Evolutionary conservation across 92 coral and sea anemone genomes (phyloP).

Genomic region (Pocillopora meandrina): DNA sequence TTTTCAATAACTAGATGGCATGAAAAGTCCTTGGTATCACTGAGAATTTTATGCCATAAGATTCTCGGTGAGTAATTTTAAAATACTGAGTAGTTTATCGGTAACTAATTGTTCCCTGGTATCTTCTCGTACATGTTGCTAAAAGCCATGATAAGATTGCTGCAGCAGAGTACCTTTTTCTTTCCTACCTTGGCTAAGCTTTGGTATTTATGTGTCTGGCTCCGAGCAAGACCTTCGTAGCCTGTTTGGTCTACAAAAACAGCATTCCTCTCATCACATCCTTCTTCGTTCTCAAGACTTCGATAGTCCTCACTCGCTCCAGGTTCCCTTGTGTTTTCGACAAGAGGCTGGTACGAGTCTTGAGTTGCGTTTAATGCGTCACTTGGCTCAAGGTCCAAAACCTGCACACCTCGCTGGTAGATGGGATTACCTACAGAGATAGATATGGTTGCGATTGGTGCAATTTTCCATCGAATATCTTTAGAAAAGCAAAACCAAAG

Average conservation of each 20-base stretch:
- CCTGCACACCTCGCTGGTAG: not conserved
- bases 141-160: too few species aligned
- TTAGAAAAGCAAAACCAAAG: too few species aligned
- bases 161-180: too few species aligned
- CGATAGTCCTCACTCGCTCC: slow-evolving; percentile 12
- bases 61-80: too few species aligned
- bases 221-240: slow-evolving; percentile 22
- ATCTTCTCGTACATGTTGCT: too few species aligned
- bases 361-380: not conserved
- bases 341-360: slow-evolving; percentile 30
- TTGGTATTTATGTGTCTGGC: not conserved
- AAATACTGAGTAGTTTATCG: too few species aligned
- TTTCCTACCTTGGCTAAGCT: not conserved
- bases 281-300: not conserved
- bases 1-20: too few species aligned
- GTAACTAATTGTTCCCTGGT: too few species aligned
- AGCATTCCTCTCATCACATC: not conserved
- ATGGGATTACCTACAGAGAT: not conserved
- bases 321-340: not conserved
- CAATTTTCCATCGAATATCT: too few species aligned
- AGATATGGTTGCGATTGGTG: not conserved
- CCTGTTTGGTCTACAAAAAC: not conserved
- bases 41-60: too few species aligned
- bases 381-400: not conserved
- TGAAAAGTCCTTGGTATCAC: too few species aligned